A percentile compares a stretch with the other conserved stretches of the same genome.
phyloP scores from a whole-genome alignment of 1,140 invertebrate species.

The Aphaenogaster ashmeadi region DNA sequence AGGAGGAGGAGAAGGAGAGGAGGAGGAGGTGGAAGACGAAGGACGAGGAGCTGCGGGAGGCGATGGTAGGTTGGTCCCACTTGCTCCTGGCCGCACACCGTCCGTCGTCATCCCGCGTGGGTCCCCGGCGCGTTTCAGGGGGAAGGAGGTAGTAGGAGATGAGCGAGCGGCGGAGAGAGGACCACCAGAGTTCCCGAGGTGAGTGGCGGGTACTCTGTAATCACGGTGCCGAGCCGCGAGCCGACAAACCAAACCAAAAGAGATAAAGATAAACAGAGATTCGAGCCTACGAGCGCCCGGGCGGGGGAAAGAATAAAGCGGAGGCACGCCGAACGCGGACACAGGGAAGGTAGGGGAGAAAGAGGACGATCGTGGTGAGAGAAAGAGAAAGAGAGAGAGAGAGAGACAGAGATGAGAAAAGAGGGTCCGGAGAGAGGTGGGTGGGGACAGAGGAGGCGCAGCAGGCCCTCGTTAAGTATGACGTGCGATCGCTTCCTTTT shows the following conservation, averaged over 20 bases:
- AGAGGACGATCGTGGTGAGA: not conserved
- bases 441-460: constrained; percentile 58
- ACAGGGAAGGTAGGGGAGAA: constrained; percentile 40
- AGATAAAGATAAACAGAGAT: constrained; percentile 88
- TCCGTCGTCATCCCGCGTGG: constrained; percentile 49
- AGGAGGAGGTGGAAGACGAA: not conserved
- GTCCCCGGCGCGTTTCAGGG: constrained; percentile 65
- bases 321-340: constrained; percentile 68
- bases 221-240: constrained; percentile 86
- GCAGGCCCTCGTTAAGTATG: constrained; percentile 86
- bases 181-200: constrained; percentile 87
- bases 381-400: constrained; percentile 60
- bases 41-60: constrained; percentile 39
- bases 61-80: constrained; percentile 50
- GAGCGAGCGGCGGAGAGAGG: constrained; percentile 72
- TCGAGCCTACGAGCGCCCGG: constrained; percentile 83
- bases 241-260: constrained; percentile 87
- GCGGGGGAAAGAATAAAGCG: constrained; percentile 77
- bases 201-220: constrained; percentile 87
- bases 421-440: not conserved
- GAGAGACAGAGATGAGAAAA: constrained; percentile 22
- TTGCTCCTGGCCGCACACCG: constrained; percentile 64
- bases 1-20: not conserved
- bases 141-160: constrained; percentile 44
- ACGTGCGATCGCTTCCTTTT: constrained; percentile 85